phyloP scores from a whole-genome alignment of 2,888 invertebrate genomes.

The Schizaphis graminum region DNA sequence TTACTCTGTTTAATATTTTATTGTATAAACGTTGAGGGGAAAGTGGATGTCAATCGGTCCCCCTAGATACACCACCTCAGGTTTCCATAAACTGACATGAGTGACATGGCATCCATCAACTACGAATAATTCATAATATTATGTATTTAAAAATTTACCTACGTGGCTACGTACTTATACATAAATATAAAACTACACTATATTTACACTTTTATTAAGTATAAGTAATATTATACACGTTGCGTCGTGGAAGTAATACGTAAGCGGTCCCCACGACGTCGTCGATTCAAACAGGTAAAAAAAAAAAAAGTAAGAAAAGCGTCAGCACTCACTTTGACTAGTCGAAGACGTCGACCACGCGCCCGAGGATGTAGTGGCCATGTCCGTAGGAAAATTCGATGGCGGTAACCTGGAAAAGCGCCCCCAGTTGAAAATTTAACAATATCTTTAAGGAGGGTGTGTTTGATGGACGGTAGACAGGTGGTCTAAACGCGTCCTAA shows the following conservation, averaged over 20 bases:
- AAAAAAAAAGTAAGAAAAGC: neutral
- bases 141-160: neutral
- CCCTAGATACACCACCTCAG: no score
- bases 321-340: constrained; percentile 44
- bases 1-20: no score
- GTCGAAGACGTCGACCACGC: constrained; percentile 33
- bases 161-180: no score
- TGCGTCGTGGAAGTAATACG: no score
- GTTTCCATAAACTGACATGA: no score
- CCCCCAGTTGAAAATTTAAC: neutral
- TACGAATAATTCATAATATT: neutral
- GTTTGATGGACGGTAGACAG: neutral
- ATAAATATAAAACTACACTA: neutral
- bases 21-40: no score
- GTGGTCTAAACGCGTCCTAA: neutral
- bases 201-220: neutral
- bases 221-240: neutral
- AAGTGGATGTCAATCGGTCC: no score
- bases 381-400: neutral
- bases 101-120: no score
- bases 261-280: no score
- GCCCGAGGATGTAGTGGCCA: constrained; percentile 49
- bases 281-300: no score
- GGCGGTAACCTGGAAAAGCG: neutral
- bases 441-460: neutral